phyloP scores from a whole-genome alignment of 2,113 vertebrate species.

The Apteryx mantelli region DNA sequence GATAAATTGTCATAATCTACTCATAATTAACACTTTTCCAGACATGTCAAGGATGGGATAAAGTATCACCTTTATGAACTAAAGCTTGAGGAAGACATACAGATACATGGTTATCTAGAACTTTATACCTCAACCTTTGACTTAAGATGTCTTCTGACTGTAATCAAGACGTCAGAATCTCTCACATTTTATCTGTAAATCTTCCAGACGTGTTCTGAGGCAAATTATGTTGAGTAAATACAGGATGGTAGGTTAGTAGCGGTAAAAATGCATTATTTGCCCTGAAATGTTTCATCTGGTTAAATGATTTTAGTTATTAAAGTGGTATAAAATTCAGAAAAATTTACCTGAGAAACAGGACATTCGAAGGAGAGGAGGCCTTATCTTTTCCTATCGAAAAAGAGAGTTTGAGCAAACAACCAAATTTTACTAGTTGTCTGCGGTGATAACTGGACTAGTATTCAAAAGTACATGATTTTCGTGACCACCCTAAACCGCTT shows the following conservation, averaged over 20 bases:
- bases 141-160: not conserved
- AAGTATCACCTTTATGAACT: constrained; percentile 40
- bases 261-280: not conserved
- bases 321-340: not conserved
- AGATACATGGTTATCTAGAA: not conserved
- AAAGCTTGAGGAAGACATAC: constrained; percentile 27
- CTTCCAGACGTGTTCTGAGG: not conserved
- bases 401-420: not conserved
- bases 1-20: constrained; percentile 24
- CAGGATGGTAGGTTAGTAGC: not conserved
- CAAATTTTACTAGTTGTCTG: not conserved
- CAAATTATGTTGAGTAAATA: not conserved
- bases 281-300: not conserved
- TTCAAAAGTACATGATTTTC: not conserved
- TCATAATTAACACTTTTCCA: constrained; percentile 61
- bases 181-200: not conserved
- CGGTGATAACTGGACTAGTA: not conserved
- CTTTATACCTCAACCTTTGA: not conserved
- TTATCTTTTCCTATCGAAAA: not conserved
- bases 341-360: not conserved
- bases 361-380: not conserved
- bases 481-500: not conserved
- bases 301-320: not conserved
- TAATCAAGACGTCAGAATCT: not conserved
- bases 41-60: constrained; percentile 44